Conservation (phyloP, 2,113 vertebrate genomes). For the Felis catus region F.catus_Fca126_mat1.0 CM031420.1:13002001-13002500, state of each 20-base stretch:
- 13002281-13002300: slow-evolving; percentile 15
- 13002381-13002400: background rate
- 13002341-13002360: background rate
- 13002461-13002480: background rate
- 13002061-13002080: background rate
- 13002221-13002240: background rate
- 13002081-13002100: background rate
- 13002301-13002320: background rate
- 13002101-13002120: background rate
- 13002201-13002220: background rate
- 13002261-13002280: background rate
- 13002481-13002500: background rate
- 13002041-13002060: background rate
- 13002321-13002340: background rate
- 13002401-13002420: background rate
- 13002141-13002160: background rate
- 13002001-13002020: background rate
- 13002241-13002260: no score
- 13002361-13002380: background rate
- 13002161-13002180: background rate
- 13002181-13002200: background rate
- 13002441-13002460: background rate
- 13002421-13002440: background rate
- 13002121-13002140: background rate
- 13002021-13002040: background rate